phyloP scores from a whole-genome alignment of 2,888 invertebrate genomes.

The Cantharis nigra region DNA sequence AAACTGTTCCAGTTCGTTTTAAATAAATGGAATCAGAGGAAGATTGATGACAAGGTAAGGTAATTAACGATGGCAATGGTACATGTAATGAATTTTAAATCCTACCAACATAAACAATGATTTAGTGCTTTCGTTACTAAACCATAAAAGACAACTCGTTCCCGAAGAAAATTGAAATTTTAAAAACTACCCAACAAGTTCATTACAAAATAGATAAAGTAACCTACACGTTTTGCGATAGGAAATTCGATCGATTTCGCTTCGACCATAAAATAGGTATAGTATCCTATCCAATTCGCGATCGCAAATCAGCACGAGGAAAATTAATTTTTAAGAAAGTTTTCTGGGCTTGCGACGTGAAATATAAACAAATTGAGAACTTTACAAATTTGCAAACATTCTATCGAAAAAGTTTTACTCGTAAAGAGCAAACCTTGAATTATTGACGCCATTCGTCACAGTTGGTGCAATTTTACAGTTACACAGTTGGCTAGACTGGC shows the following conservation, averaged over 20 bases:
- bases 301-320: background rate
- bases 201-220: conserved; percentile 12
- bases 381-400: background rate
- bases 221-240: background rate
- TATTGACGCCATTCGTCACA: conserved; percentile 27
- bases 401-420: conserved; percentile 2
- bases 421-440: conserved; percentile 12
- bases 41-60: background rate
- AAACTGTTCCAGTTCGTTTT: background rate
- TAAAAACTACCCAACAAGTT: conserved; percentile 2
- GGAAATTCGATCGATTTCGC: conserved; percentile 6
- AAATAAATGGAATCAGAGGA: background rate
- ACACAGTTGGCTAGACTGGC: conserved; percentile 23
- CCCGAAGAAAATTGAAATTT: background rate
- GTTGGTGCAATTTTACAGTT: conserved; percentile 24
- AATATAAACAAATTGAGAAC: background rate
- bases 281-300: background rate
- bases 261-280: conserved; percentile 3
- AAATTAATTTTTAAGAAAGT: background rate
- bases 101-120: background rate
- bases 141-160: background rate
- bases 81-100: background rate
- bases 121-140: background rate
- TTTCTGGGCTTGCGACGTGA: background rate
- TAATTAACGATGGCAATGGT: background rate